phyloP scores from a whole-genome alignment of 2,113 vertebrate species.

The Laticauda colubrina region DNA sequence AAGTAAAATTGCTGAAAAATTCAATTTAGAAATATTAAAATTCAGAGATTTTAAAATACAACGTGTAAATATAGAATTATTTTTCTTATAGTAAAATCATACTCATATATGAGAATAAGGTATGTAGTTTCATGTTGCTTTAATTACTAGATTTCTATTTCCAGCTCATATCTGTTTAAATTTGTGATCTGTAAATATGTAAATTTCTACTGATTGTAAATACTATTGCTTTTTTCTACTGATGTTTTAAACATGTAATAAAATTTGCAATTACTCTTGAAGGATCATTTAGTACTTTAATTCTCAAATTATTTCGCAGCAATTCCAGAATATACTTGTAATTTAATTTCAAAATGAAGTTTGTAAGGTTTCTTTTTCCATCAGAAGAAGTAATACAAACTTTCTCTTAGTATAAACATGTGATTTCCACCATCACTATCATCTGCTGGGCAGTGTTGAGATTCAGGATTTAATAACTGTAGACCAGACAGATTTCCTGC shows the following conservation, averaged over 20 bases:
- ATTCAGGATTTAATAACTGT: background rate
- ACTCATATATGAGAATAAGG: constrained; percentile 67
- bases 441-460: background rate
- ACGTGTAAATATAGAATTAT: constrained; percentile 86
- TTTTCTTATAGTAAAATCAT: constrained; percentile 78
- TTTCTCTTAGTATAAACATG: background rate
- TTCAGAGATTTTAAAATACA: constrained; percentile 71
- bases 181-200: constrained; percentile 74
- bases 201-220: constrained; percentile 80
- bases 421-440: background rate
- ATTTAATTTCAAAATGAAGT: background rate
- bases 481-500: background rate
- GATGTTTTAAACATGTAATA: constrained; percentile 71
- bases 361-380: background rate
- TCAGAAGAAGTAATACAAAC: background rate
- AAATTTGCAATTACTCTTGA: constrained; percentile 67
- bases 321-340: constrained; percentile 26
- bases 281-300: constrained; percentile 47
- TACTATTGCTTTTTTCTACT: constrained; percentile 77
- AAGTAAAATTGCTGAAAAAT: background rate
- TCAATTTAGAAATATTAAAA: constrained; percentile 68
- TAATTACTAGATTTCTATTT: constrained; percentile 67
- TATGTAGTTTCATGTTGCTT: constrained; percentile 71
- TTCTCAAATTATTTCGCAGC: constrained; percentile 1
- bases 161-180: constrained; percentile 64